Evolutionary conservation across 2,888 invertebrate genomes (phyloP).

Genomic region (Dicycla oo): DNA sequence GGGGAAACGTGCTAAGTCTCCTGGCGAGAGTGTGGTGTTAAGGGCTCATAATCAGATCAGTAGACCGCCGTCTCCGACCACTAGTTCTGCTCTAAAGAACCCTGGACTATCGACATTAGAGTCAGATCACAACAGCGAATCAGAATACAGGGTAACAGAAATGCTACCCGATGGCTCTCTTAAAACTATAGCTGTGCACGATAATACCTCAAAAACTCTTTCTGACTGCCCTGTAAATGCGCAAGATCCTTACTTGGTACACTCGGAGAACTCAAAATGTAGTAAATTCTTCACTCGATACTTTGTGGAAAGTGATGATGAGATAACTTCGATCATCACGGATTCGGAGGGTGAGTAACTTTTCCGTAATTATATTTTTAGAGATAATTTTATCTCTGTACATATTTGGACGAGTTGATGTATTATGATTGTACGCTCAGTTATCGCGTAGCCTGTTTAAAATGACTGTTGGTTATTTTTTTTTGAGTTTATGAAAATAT

Average conservation of each 20-base stretch:
- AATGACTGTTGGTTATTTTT: neutral
- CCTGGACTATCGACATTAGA: conserved; percentile 75
- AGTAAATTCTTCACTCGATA: conserved; percentile 92
- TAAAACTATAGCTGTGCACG: conserved; percentile 87
- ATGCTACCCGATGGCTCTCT: conserved; percentile 89
- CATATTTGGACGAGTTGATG: conserved; percentile 34
- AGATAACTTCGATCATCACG: conserved; percentile 93
- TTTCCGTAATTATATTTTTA: conserved; percentile 33
- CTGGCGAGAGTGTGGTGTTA: conserved; percentile 85
- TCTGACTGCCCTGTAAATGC: conserved; percentile 86
- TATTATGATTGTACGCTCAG: conserved; percentile 29
- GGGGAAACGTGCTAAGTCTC: conserved; percentile 82
- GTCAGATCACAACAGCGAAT: conserved; percentile 85
- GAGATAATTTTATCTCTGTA: conserved; percentile 40
- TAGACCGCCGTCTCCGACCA: conserved; percentile 79
- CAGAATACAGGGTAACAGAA: conserved; percentile 87
- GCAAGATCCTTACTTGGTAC: conserved; percentile 87
- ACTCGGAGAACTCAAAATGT: conserved; percentile 90
- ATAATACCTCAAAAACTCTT: conserved; percentile 87
- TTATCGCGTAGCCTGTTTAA: conserved; percentile 39
- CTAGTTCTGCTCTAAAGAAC: conserved; percentile 76
- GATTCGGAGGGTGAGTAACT: conserved; percentile 92
- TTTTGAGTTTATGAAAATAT: conserved; percentile 18
- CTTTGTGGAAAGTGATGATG: conserved; percentile 93
- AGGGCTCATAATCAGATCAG: conserved; percentile 87